These are phyloP conservation scores for Lordiphosa stackelbergi DNA, from an alignment of 1,140 invertebrate species.

Conservation along the genomic window DNA sequence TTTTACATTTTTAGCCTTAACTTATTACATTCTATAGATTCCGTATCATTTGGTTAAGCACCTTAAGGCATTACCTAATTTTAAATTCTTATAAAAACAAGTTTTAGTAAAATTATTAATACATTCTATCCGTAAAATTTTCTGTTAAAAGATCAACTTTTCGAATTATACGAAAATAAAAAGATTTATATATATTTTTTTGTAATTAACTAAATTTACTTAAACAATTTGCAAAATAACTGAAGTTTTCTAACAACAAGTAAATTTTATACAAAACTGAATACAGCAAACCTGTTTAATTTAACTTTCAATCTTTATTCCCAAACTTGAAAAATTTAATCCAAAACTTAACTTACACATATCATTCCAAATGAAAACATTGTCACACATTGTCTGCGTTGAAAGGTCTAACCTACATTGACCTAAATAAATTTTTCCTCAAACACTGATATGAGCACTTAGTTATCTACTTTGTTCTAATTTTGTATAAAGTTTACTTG, in stretches of 20 bases:
- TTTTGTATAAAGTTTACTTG: constrained; percentile 27
- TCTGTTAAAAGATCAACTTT: too few relatives aligned
- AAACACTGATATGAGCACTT: constrained; percentile 1
- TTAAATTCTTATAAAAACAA: too few relatives aligned
- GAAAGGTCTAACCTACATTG: neutral
- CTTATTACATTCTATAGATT: too few relatives aligned
- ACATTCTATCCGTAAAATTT: too few relatives aligned
- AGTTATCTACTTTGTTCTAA: constrained; percentile 1
- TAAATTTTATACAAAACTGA: constrained; percentile 29
- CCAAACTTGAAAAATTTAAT: neutral
- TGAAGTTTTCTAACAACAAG: constrained; percentile 28
- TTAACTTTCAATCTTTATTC: neutral
- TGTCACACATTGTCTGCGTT: too few relatives aligned
- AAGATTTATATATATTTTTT: too few relatives aligned
- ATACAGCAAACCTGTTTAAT: neutral
- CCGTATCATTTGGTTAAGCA: too few relatives aligned
- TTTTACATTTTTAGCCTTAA: too few relatives aligned
- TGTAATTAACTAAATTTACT: neutral
- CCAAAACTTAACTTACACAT: neutral
- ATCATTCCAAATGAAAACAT: neutral
- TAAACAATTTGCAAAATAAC: constrained; percentile 1
- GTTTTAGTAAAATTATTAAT: too few relatives aligned
- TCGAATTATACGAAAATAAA: too few relatives aligned
- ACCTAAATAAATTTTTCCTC: constrained; percentile 1
- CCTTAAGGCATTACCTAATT: too few relatives aligned